A percentile compares a stretch with the other conserved stretches of the same genome.
Conservation (phyloP, 2,888 invertebrate species). For the Apocheima hispidaria region DNA sequence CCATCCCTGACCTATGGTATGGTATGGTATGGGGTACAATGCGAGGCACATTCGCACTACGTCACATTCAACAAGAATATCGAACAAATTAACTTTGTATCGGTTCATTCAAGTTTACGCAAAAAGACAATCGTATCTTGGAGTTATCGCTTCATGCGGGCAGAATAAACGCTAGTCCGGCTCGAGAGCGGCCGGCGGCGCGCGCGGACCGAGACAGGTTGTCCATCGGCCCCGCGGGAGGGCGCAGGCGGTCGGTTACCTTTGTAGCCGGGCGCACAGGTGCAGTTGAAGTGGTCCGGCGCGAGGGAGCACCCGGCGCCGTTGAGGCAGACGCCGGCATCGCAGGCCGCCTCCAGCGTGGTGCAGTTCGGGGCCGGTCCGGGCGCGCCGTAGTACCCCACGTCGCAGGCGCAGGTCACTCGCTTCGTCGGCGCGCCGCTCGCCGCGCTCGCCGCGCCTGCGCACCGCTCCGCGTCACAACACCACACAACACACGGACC, state of each 20-base stretch:
- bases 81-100: background rate
- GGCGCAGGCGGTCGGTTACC: conserved; percentile 82
- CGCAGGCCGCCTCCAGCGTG: conserved; percentile 83
- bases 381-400: conserved; percentile 85
- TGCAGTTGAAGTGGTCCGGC: conserved; percentile 88
- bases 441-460: conserved; percentile 64
- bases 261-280: conserved; percentile 89
- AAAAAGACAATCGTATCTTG: background rate
- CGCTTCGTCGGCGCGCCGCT: conserved; percentile 64
- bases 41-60: conserved; percentile 10
- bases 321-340: conserved; percentile 90
- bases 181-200: background rate
- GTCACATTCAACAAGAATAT: background rate
- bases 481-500: too few relatives aligned
- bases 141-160: background rate
- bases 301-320: conserved; percentile 89
- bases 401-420: conserved; percentile 88
- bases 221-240: too few relatives aligned
- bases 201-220: too few relatives aligned
- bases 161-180: too few relatives aligned
- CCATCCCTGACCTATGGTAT: too few relatives aligned
- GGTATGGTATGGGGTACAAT: background rate
- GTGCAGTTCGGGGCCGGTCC: conserved; percentile 74
- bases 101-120: background rate
- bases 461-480: background rate